phyloP scores from a whole-genome alignment of 2,113 vertebrate species.

The Rhadina sibilatrix region DNA sequence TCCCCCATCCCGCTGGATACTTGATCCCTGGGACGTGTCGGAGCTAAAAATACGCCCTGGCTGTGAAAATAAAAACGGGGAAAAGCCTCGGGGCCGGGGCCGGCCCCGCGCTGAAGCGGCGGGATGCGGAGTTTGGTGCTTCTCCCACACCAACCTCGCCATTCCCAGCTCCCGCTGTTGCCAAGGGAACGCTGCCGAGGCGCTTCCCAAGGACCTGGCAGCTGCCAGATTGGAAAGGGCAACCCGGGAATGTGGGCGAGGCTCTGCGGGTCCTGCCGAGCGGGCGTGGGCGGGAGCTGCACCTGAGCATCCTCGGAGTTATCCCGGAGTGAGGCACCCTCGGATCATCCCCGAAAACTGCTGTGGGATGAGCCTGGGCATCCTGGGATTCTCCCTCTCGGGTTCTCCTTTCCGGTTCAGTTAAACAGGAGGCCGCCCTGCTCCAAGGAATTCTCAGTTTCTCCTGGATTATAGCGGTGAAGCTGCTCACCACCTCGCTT shows the following conservation, averaged over 20 bases:
- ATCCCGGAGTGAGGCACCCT: background rate
- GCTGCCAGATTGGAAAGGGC: slow-evolving; percentile 4
- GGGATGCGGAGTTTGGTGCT: background rate
- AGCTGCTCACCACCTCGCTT: accelerated
- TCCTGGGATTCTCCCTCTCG: background rate
- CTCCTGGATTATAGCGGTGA: background rate
- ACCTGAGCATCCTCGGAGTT: background rate
- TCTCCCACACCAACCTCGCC: background rate
- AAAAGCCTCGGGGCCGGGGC: background rate
- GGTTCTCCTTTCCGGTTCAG: background rate
- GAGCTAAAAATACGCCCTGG: slow-evolving; percentile 40
- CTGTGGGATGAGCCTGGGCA: background rate
- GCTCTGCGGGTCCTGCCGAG: accelerated
- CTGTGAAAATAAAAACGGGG: background rate
- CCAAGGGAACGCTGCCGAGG: slow-evolving; percentile 18
- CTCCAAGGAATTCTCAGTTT: background rate
- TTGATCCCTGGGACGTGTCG: background rate
- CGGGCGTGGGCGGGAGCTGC: accelerated
- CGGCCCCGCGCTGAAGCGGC: background rate
- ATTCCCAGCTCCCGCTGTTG: background rate
- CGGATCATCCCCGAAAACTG: background rate
- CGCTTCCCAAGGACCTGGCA: background rate
- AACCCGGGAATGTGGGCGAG: background rate
- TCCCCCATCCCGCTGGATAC: background rate
- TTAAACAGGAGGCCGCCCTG: accelerated